Conservation (phyloP, 2,797 vertebrate species). For the Muscicapa comitata region DNA sequence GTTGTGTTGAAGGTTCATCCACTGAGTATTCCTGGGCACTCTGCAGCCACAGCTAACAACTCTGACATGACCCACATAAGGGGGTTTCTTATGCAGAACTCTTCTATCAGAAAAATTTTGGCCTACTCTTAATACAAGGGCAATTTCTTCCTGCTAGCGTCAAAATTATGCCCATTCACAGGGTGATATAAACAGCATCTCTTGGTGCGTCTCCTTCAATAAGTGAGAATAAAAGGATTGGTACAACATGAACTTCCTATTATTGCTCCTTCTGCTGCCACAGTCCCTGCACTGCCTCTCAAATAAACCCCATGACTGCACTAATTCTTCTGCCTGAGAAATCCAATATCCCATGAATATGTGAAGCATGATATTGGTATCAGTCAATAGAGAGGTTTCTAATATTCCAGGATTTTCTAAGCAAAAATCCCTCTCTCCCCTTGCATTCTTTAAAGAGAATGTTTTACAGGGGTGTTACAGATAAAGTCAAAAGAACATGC, state of each 20-base stretch:
- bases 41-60: neutral
- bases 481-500: neutral
- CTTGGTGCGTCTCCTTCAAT: neutral
- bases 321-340: neutral
- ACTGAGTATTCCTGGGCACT: neutral
- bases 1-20: neutral
- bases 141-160: neutral
- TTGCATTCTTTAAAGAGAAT: neutral
- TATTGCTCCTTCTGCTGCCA: neutral
- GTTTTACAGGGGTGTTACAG: neutral
- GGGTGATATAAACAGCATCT: neutral
- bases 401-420: neutral
- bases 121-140: neutral
- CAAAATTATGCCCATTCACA: neutral
- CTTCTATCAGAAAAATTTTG: neutral
- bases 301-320: neutral
- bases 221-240: neutral
- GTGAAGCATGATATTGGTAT: neutral
- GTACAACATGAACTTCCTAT: neutral
- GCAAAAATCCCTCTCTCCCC: neutral
- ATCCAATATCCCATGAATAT: neutral
- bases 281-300: neutral
- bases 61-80: rapidly evolving
- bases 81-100: neutral
- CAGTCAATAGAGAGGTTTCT: neutral